Evolutionary conservation across 2,888 invertebrate species (phyloP).

Genomic region (Cecidostiba fungosa): DNA sequence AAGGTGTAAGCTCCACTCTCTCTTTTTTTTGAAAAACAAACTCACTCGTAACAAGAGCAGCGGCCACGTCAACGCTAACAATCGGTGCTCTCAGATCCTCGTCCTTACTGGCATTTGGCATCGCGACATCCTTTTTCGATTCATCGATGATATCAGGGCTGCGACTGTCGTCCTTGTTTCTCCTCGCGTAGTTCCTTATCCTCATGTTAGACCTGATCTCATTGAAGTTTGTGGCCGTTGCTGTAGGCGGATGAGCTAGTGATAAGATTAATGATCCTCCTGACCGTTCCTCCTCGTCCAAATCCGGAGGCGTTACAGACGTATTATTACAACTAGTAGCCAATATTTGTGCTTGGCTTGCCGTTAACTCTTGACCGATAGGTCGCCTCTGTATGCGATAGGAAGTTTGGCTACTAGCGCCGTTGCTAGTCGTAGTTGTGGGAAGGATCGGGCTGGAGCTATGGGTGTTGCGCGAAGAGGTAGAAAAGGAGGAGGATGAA

Average conservation of each 20-base stretch:
- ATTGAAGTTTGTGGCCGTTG: constrained; percentile 66
- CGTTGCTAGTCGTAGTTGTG: constrained; percentile 52
- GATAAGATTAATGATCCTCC: constrained; percentile 78
- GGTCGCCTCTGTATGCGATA: constrained; percentile 77
- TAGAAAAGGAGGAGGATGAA: constrained; percentile 66
- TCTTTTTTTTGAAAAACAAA: constrained; percentile 50
- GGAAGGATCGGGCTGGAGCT: constrained; percentile 58
- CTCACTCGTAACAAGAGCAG: constrained; percentile 59
- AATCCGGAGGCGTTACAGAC: constrained; percentile 60
- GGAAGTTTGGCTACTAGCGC: constrained; percentile 63
- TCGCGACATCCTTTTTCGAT: constrained; percentile 61
- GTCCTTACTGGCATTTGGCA: constrained; percentile 74
- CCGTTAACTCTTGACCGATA: constrained; percentile 7
- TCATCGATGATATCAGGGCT: constrained; percentile 81
- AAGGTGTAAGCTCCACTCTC: constrained; percentile 28
- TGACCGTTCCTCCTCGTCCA: constrained; percentile 78
- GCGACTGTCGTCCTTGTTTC: constrained; percentile 84
- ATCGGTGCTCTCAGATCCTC: constrained; percentile 77
- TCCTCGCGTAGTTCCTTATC: constrained; percentile 85
- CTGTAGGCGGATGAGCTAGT: constrained; percentile 75
- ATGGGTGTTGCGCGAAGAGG: constrained; percentile 67
- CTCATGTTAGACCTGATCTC: constrained; percentile 76
- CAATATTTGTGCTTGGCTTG: neutral
- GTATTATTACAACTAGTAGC: constrained; percentile 31
- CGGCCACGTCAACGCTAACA: constrained; percentile 64